Base-by-base conservation (phyloP, 1,140 invertebrate genomes). In the Heliconius himera region DNA sequence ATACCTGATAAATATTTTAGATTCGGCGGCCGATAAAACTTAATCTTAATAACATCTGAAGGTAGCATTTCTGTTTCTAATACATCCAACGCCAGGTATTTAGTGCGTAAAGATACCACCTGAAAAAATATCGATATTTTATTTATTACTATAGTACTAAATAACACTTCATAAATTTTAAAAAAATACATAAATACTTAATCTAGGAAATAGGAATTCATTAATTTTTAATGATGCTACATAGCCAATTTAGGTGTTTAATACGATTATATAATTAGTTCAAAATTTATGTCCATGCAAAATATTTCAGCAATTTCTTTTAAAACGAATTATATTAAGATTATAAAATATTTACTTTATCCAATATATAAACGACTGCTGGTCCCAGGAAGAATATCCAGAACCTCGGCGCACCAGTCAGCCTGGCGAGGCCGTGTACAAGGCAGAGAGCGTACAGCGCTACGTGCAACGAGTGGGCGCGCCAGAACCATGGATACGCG, bases 401-500 rank as follows among this genome's bases (percentile, higher is more conserved):
- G 94, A 99, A 99, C 81, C 97, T 94, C 0, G 98, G 98, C 9
- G 98, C 97, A 1, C 98, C 99, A 0, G 99, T 99, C 49, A 99
- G 95, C 76, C 98, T 96, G 0, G 98, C 98, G n/a, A 99, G 94
- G 2, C 99, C 99, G 85, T 99, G 99, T 56, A 99, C 96, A 46
- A 99, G 95, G 83, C 97, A 98, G 9, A 99, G 93, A 1, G 98
- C 96, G 88, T 99, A 99, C 3, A 99, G 95, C 0, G 98, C 90
- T 41, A 99, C 96, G 87, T 99, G 99, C 0, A 99, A 96, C 29
- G 98, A 97, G 91, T 99, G 99, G n/a, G 99, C 98, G 20, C 97
- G 96, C 98, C 99, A 99, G 94, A 99, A 99, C 93, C 98, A 99
- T 77, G 98, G 98, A 92, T 99, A 99, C 0, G 98, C 99, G 85